A percentile compares a stretch with the other conserved stretches of the same genome.
phyloP scores from a whole-genome alignment of 1,140 invertebrate species.

The Drosophila kurseongensis region DNA sequence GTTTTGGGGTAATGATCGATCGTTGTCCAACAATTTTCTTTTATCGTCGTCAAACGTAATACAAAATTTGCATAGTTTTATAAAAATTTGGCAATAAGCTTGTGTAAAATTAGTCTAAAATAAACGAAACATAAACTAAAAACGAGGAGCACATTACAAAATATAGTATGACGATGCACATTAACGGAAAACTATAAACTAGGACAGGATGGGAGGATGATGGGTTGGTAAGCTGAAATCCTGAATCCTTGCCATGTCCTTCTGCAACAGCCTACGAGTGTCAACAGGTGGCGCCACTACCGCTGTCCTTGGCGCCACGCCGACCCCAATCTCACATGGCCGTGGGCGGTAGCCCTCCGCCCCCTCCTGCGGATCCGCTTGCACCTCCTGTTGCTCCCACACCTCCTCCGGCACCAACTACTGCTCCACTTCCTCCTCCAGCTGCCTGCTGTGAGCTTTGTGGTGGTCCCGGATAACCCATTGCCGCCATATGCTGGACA shows the following conservation, averaged over 20 bases:
- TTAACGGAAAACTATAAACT: conserved; percentile 36
- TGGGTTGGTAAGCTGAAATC: conserved; percentile 18
- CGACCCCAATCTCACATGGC: conserved; percentile 74
- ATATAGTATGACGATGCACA: conserved; percentile 40
- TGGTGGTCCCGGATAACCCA: conserved; percentile 66
- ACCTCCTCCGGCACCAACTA: conserved; percentile 18
- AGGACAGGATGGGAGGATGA: conserved; percentile 14
- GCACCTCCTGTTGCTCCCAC: conserved; percentile 26
- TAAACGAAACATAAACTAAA: conserved; percentile 60
- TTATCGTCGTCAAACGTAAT: conserved; percentile 69
- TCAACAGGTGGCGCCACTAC: conserved; percentile 78
- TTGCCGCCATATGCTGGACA: conserved; percentile 65
- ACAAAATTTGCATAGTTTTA: conserved; percentile 54
- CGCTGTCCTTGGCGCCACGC: conserved; percentile 72
- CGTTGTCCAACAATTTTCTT: conserved; percentile 61
- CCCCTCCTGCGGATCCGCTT: conserved; percentile 28
- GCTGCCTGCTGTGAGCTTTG: conserved; percentile 23
- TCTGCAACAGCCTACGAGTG: conserved; percentile 57
- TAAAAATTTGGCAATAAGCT: conserved; percentile 81
- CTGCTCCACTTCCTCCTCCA: conserved; percentile 36
- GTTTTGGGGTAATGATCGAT: conserved; percentile 56
- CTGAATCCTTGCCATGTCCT: conserved; percentile 18
- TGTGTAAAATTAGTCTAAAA: conserved; percentile 78
- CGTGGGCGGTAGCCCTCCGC: conserved; percentile 13
- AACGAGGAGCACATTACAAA: conserved; percentile 38